Conservation (phyloP, 2,888 invertebrate species). For the Mythimna albipuncta region DNA sequence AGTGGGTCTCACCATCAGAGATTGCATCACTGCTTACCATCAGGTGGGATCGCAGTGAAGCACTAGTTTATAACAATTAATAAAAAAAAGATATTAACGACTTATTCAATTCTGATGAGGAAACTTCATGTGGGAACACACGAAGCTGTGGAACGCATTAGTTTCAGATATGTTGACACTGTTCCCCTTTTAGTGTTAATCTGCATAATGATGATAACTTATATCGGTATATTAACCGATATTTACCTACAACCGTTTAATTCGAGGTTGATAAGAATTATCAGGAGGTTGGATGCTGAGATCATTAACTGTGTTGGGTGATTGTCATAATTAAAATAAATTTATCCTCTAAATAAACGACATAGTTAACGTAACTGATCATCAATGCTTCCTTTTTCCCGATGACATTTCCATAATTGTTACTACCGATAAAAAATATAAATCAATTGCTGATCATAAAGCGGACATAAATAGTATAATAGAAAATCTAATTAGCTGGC, state of each 20-base stretch:
- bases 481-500: no score
- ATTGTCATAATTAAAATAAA: neutral
- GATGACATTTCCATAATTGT: no score
- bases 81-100: neutral
- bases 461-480: no score
- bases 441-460: no score
- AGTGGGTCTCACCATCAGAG: no score
- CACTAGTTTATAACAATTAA: no score
- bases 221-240: conserved; percentile 32
- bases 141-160: conserved; percentile 22
- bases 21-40: no score
- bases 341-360: no score
- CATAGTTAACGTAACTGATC: no score
- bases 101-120: conserved; percentile 10
- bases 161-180: conserved; percentile 20
- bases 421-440: no score
- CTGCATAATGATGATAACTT: conserved; percentile 32
- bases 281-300: conserved; percentile 5
- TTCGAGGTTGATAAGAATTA: conserved; percentile 27
- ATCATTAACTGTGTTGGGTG: conserved; percentile 1
- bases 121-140: neutral
- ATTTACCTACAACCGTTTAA: conserved; percentile 5
- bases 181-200: conserved; percentile 22
- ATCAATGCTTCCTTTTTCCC: no score
- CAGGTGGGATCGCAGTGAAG: no score